These are phyloP conservation scores for Eurystomus glaucurus DNA, from an alignment of 2,797 vertebrate species.

Conservation along the genomic window DNA sequence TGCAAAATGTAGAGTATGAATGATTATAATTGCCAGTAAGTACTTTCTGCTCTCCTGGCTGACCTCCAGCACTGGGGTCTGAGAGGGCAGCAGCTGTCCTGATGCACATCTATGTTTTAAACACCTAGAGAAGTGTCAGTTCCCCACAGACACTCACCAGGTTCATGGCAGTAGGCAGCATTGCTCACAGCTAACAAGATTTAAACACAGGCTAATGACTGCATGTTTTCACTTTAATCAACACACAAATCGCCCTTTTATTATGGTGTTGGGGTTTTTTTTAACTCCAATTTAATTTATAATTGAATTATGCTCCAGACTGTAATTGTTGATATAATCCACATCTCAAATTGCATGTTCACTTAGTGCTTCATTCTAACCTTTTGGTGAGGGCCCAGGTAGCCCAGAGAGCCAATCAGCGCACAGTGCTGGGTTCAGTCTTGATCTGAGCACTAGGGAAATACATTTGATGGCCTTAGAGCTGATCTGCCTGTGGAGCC, in stretches of 20 bases:
- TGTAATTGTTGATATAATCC: slow-evolving; percentile 75
- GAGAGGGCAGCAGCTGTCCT: background rate
- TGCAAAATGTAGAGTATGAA: background rate
- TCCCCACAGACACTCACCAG: slow-evolving; percentile 49
- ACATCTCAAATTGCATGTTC: slow-evolving; percentile 38
- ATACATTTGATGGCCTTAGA: background rate
- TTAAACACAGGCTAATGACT: slow-evolving; percentile 78
- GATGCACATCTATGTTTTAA: background rate
- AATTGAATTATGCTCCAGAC: slow-evolving; percentile 77
- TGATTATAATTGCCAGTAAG: background rate
- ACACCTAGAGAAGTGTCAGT: background rate
- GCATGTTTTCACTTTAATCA: slow-evolving; percentile 79
- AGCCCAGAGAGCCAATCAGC: background rate
- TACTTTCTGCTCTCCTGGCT: background rate
- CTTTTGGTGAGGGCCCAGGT: background rate
- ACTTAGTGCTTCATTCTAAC: slow-evolving; percentile 26
- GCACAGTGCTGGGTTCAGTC: background rate
- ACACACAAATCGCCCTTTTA: slow-evolving; percentile 71
- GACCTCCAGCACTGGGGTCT: background rate
- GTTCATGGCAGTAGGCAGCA: slow-evolving; percentile 66
- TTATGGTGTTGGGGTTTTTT: slow-evolving; percentile 39
- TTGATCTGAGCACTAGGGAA: slow-evolving; percentile 12
- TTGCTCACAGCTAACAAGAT: slow-evolving; percentile 72
- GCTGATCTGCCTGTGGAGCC: background rate
- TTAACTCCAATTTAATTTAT: slow-evolving; percentile 73